Base-by-base conservation (phyloP, 2,113 vertebrate genomes). In the Clarias magur region DNA sequence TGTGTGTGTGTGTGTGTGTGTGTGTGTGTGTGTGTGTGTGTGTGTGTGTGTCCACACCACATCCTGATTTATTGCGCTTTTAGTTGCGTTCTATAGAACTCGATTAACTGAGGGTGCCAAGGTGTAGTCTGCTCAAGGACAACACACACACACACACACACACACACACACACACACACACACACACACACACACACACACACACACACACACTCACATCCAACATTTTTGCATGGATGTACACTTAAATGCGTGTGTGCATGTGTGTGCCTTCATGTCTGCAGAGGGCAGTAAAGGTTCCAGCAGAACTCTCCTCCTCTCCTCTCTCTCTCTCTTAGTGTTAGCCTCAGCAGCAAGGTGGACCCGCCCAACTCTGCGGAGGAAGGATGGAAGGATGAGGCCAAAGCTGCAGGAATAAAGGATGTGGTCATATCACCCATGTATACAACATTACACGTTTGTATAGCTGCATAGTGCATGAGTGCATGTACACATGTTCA, bases 31-130 rank as follows among this genome's bases (percentile, higher is more conserved):
- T 38, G 73, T 11, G 54, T 34, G 72, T 11, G 54, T 34, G 7
- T 48, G 27, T 34, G 82, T 23, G 53, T 42, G 53, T n/a, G 67
- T 10, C 25, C 38, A 53, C 34, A 67, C 54, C 42, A 56, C 48
- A 62, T 92, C 94, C 95, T 97, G 96, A 99, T 98, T 99, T 99
- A 99, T 99, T 96, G 97, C 95, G 97, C 97, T 97, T 99, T 98
- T 98, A 98, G 97, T 97, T 97, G 96, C 92, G 93, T 96, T 97
- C 96, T 97, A 96, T 96, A 96, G 95, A 96, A 97, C 97, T 96
- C 97, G 97, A 97, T 98, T 99, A 98, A 95, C 93, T 92, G 92
- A 93, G 95, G 95, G 96, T 97, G 96, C 96, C 97, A 97, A 98
- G 96, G 96, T 96, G 96, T 91, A 93, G 85, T 94, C 95, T 92